Conservation (phyloP, 2,113 vertebrate genomes). For the Phyllopteryx taeniolatus region DNA sequence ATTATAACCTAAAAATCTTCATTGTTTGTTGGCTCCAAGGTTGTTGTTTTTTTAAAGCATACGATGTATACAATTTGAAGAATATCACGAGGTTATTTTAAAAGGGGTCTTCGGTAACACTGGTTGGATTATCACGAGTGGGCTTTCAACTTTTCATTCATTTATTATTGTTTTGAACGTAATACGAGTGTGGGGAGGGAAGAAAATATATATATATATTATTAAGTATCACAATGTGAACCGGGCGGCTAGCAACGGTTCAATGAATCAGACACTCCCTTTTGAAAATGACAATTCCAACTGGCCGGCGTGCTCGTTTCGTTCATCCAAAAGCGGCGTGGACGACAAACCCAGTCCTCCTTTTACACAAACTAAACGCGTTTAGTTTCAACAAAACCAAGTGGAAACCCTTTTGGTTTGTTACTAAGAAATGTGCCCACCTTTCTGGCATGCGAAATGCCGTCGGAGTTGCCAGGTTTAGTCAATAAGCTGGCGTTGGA, state of each 20-base stretch:
- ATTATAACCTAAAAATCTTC: conserved; percentile 9
- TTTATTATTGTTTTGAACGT: background rate
- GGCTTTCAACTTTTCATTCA: background rate
- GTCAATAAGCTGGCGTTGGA: conserved; percentile 68
- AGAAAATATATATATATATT: no score
- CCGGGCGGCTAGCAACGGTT: background rate
- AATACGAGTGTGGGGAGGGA: background rate
- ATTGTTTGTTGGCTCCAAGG: no score
- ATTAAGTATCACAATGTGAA: background rate
- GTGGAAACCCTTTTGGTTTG: background rate
- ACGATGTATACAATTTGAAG: background rate
- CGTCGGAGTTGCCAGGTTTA: conserved; percentile 49
- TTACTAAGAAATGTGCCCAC: conserved; percentile 38
- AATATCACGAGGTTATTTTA: background rate
- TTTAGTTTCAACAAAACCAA: background rate
- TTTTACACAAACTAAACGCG: background rate
- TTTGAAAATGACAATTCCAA: background rate
- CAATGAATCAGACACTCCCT: conserved; percentile 1
- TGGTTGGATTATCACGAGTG: no score
- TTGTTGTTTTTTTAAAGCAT: background rate
- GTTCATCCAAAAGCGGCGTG: background rate
- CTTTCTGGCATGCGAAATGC: conserved; percentile 42
- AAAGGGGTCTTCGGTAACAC: background rate
- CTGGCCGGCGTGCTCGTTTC: background rate
- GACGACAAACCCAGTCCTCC: background rate